Conservation (phyloP, 2,113 vertebrate genomes). For the Podarcis raffonei region DNA sequence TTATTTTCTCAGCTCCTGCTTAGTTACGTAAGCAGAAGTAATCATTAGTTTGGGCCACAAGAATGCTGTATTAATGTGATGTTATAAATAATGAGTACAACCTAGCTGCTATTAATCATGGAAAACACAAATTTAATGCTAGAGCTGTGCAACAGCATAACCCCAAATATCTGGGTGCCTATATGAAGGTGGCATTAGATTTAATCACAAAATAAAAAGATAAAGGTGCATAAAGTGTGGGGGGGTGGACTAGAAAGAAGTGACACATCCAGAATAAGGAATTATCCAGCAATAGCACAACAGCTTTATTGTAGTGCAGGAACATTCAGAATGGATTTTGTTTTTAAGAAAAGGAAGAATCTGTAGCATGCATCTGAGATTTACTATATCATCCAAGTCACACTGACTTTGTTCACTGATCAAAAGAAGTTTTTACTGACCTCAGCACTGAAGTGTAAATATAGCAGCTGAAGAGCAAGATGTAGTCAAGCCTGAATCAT, state of each 20-base stretch:
- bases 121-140: conserved; percentile 35
- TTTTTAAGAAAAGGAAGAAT: conserved; percentile 59
- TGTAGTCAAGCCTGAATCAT: conserved; percentile 60
- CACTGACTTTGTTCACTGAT: conserved; percentile 66
- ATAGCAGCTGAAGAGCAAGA: conserved; percentile 59
- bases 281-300: neutral
- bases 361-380: conserved; percentile 62
- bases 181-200: neutral
- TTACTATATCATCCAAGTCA: conserved; percentile 59
- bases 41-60: conserved; percentile 3
- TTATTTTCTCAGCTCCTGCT: neutral
- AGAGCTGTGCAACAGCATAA: conserved; percentile 49
- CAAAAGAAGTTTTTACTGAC: conserved; percentile 70
- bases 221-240: neutral
- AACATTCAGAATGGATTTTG: conserved; percentile 44
- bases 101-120: conserved; percentile 23
- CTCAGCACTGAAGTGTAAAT: conserved; percentile 61
- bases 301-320: conserved; percentile 32
- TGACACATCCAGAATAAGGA: neutral
- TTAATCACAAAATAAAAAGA: neutral
- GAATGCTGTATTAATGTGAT: neutral
- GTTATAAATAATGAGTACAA: conserved; percentile 6
- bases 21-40: neutral
- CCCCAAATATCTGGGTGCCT: neutral
- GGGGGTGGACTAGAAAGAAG: neutral